Evolutionary conservation across 2,888 invertebrate genomes (phyloP).

Genomic region (Drosophila robusta): DNA sequence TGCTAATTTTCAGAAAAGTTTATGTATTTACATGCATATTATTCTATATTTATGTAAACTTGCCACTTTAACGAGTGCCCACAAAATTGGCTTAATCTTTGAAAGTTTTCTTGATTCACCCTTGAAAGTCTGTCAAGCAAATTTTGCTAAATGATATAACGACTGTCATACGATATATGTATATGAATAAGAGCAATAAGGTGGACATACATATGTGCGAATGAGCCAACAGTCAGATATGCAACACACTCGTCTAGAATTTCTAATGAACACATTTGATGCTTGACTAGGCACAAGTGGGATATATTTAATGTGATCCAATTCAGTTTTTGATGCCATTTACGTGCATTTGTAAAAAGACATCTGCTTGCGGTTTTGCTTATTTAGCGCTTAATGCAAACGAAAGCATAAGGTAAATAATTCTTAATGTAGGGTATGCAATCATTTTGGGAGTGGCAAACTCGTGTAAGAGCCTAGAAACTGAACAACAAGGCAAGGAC

Average conservation of each 20-base stretch:
- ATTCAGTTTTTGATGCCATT: constrained; percentile 1
- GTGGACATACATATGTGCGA: background rate
- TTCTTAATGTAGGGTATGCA: too few species aligned
- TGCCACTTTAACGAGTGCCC: background rate
- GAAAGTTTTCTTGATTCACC: constrained; percentile 14
- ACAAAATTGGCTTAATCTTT: constrained; percentile 8
- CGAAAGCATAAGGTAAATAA: too few species aligned
- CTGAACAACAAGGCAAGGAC: too few species aligned
- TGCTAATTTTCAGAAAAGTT: background rate
- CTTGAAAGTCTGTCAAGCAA: constrained; percentile 39
- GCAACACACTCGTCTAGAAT: constrained; percentile 17
- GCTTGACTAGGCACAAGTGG: constrained; percentile 16
- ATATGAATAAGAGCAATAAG: background rate
- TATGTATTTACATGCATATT: background rate
- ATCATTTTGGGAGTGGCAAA: too few species aligned
- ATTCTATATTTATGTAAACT: background rate
- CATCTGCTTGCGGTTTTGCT: background rate
- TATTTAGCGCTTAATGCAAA: background rate
- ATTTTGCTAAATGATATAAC: constrained; percentile 36
- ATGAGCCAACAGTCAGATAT: constrained; percentile 3
- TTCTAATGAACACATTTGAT: constrained; percentile 9
- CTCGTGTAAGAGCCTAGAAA: too few species aligned
- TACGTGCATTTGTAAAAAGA: background rate
- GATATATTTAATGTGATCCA: background rate
- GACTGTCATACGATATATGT: constrained; percentile 36